phyloP scores from a whole-genome alignment of 2,888 invertebrate genomes.

The Chorisops tibialis region DNA sequence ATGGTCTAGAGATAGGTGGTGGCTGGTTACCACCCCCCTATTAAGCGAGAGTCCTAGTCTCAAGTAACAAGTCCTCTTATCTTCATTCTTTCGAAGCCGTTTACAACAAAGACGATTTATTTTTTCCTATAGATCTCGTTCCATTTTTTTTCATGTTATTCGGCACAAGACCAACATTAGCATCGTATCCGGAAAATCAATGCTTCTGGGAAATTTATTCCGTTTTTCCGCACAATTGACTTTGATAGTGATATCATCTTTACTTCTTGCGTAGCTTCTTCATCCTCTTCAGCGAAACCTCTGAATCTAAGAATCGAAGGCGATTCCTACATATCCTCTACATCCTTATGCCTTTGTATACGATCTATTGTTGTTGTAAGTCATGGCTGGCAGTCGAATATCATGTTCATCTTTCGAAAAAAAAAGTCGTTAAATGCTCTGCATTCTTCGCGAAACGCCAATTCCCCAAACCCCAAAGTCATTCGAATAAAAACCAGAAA shows the following conservation, averaged over 20 bases:
- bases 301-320: neutral
- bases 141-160: neutral
- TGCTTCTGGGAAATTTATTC: slow-evolving; percentile 38
- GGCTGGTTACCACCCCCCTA: neutral
- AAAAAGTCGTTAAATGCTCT: slow-evolving; percentile 5
- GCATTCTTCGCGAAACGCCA: slow-evolving; percentile 23
- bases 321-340: neutral
- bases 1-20: neutral
- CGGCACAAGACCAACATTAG: slow-evolving; percentile 25
- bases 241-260: slow-evolving; percentile 40
- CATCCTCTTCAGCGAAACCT: slow-evolving; percentile 16
- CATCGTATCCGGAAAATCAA: slow-evolving; percentile 32
- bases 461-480: slow-evolving; percentile 20
- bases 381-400: slow-evolving; percentile 17
- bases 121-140: neutral
- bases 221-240: slow-evolving; percentile 41
- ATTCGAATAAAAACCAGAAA: slow-evolving; percentile 22
- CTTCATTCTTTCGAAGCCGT: neutral
- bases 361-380: slow-evolving; percentile 9
- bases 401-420: slow-evolving; percentile 13
- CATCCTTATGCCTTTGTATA: slow-evolving; percentile 1
- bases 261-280: slow-evolving; percentile 31
- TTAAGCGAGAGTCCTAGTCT: neutral
- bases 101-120: slow-evolving; percentile 2
- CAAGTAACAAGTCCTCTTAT: slow-evolving; percentile 7